Evolutionary conservation across 2,888 invertebrate species (phyloP).

Genomic region (Dorcus hopei): DNA sequence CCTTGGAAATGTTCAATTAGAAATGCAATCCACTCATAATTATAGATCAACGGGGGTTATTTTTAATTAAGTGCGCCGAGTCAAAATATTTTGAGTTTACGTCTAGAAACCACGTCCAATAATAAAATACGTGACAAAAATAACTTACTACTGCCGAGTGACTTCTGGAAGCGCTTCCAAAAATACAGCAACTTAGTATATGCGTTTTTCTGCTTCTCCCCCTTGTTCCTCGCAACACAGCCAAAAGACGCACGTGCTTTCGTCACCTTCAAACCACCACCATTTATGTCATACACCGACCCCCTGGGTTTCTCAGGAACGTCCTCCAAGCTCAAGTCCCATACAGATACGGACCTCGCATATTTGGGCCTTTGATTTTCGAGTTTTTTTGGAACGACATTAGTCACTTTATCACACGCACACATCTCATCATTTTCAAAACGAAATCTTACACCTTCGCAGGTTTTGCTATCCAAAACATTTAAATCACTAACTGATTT

Average conservation of each 20-base stretch:
- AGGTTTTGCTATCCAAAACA: too few species aligned
- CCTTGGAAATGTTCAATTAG: too few species aligned
- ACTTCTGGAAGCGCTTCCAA: constrained; percentile 38
- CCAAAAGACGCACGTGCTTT: constrained; percentile 16
- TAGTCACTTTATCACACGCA: background rate
- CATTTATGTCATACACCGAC: background rate
- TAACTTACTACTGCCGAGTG: constrained; percentile 31
- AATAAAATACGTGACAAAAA: constrained; percentile 1
- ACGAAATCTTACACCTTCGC: too few species aligned
- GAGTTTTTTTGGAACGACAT: constrained; percentile 13
- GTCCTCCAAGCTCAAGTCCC: constrained; percentile 26
- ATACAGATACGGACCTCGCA: constrained; percentile 36
- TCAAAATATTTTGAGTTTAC: too few species aligned
- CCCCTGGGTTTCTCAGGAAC: background rate
- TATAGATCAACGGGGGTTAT: too few species aligned
- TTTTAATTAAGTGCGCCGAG: too few species aligned
- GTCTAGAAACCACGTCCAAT: too few species aligned
- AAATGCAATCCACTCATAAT: too few species aligned
- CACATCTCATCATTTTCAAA: background rate
- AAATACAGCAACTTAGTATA: constrained; percentile 33
- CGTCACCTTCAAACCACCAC: constrained; percentile 14
- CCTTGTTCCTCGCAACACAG: constrained; percentile 16
- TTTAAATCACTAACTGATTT: too few species aligned
- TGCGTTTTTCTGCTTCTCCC: constrained; percentile 22
- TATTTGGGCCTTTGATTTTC: constrained; percentile 25